Conservation (phyloP, 2,113 vertebrate genomes). For the Rynchops niger region DNA sequence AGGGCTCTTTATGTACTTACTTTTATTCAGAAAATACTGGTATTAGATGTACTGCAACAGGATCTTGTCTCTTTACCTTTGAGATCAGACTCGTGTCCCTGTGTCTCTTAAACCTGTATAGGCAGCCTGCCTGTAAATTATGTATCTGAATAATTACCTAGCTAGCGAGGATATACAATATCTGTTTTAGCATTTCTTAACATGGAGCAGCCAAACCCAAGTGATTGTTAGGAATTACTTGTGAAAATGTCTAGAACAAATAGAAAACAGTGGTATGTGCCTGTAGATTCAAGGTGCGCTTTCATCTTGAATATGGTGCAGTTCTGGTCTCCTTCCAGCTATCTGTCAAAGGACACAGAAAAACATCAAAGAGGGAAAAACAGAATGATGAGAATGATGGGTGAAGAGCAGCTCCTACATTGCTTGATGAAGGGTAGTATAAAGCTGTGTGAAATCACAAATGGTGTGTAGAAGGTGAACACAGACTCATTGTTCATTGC, state of each 20-base stretch:
- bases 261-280: not conserved
- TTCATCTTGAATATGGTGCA: not conserved
- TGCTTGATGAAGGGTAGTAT: no score
- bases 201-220: not conserved
- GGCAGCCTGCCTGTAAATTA: not conserved
- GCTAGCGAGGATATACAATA: not conserved
- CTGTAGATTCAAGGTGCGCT: not conserved
- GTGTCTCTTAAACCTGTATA: not conserved
- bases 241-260: not conserved
- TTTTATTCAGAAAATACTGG: not conserved
- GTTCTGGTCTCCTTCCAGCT: not conserved
- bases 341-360: not conserved
- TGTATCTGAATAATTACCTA: not conserved
- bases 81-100: not conserved
- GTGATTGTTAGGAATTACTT: not conserved
- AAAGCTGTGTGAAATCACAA: not conserved
- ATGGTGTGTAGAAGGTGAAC: not conserved
- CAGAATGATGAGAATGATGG: not conserved
- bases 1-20: not conserved
- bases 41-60: not conserved
- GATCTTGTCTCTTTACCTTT: not conserved
- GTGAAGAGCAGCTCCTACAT: not conserved
- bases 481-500: no score
- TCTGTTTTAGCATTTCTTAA: not conserved
- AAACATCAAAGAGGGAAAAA: no score